Evolutionary conservation across 92 coral and sea anemone genomes (phyloP).

Genomic region (Palythoa heliodiscus): DNA sequence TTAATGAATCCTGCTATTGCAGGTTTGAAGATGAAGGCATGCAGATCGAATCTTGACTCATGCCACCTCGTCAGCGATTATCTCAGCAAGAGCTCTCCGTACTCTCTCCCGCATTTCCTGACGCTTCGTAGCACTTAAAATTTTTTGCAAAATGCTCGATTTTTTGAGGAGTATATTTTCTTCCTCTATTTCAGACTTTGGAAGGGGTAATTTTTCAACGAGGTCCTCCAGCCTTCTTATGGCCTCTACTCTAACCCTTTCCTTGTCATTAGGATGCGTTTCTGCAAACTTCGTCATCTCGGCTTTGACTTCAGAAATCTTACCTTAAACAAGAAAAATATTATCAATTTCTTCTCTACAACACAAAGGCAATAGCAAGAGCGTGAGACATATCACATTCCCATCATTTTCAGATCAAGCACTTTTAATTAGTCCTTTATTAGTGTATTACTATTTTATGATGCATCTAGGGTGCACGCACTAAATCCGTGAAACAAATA

Average conservation of each 20-base stretch:
- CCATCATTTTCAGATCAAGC: too few relatives aligned
- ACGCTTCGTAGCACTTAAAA: slow-evolving; percentile 65
- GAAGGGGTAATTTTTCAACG: slow-evolving; percentile 82
- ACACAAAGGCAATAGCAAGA: too few relatives aligned
- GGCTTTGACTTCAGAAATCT: slow-evolving; percentile 76
- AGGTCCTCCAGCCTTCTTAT: slow-evolving; percentile 81
- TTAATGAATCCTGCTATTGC: too few relatives aligned
- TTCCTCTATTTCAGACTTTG: slow-evolving; percentile 70
- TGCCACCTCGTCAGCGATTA: slow-evolving; percentile 84
- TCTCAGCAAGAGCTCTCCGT: slow-evolving; percentile 85
- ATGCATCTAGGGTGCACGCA: too few relatives aligned
- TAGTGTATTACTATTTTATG: too few relatives aligned
- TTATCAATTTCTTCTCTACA: not conserved
- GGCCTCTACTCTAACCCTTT: slow-evolving; percentile 72
- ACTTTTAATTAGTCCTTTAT: too few relatives aligned
- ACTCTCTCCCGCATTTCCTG: slow-evolving; percentile 77
- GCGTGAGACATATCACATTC: too few relatives aligned
- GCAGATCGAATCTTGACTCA: not conserved
- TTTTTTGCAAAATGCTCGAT: slow-evolving; percentile 75
- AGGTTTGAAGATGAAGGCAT: too few relatives aligned
- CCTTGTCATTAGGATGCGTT: slow-evolving; percentile 77
- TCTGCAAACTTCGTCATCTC: slow-evolving; percentile 79
- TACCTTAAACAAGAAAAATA: slow-evolving; percentile 49
- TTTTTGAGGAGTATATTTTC: slow-evolving; percentile 70
- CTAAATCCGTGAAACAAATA: too few relatives aligned